These are phyloP conservation scores for Lottia gigantea DNA, from an alignment of 2,888 invertebrate genomes.

Conservation along the genomic window DNA sequence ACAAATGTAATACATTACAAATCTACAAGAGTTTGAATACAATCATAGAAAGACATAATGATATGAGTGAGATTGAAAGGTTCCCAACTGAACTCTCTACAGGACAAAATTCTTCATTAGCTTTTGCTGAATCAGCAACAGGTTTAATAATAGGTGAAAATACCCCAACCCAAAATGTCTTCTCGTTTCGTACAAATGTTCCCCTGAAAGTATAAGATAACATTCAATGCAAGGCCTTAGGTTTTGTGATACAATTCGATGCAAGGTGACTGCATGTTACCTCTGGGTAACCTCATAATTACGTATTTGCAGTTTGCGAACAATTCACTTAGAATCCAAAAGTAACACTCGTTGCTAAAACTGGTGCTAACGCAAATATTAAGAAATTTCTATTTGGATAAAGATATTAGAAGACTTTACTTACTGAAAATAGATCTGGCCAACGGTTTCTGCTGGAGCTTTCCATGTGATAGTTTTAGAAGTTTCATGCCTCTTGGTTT, in stretches of 20 bases:
- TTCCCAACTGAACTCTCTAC: no score
- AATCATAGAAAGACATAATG: no score
- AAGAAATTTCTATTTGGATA: no score
- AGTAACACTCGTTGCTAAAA: no score
- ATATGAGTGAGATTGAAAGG: no score
- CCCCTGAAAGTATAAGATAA: neutral
- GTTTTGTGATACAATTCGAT: neutral
- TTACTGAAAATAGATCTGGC: slow-evolving; percentile 5
- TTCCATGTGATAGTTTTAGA: slow-evolving; percentile 4
- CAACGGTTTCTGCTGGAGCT: neutral
- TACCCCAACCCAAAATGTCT: neutral
- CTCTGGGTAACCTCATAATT: no score
- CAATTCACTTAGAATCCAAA: no score
- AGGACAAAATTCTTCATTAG: no score
- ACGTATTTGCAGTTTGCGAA: no score
- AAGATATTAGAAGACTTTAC: neutral
- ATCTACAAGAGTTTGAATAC: no score
- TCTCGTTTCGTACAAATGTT: neutral
- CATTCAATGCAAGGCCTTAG: neutral
- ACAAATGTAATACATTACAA: no score
- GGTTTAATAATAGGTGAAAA: neutral
- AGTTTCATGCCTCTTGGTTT: neutral
- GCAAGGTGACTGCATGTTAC: neutral
- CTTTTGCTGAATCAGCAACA: neutral
- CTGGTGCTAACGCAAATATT: no score